Base-by-base conservation (phyloP, 1,140 invertebrate species). In the Ectropis grisescens region DNA sequence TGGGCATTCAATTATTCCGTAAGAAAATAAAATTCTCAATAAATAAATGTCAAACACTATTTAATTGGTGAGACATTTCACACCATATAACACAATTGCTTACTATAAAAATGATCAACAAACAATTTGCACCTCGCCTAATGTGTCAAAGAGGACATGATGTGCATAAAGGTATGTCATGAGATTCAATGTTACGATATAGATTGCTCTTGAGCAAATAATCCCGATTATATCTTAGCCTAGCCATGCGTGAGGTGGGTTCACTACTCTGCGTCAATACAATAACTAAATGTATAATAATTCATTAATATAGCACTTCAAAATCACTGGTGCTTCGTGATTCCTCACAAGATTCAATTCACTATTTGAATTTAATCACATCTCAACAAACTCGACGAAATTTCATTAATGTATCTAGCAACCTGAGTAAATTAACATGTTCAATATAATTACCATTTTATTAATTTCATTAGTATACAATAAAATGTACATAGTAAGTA, bases 11-110 rank as follows among this genome's bases (percentile, higher is more conserved):
- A 61, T 64, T 65, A 69, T 51, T 76, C 51, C 58, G 69, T 81
- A 81, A 61, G 75, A 81, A 81, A 81, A 81, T 81, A 81, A 81
- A 81, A 75, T 78, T 81, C 64, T 79, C 72, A 81, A 75, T 78
- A 81, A 81, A 78, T 76, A 66, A 81, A 76, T 74, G 67, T 78
- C 71, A 72, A 76, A 72, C 69, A 70, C 72, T 76, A 78, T 74
- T 56, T 46, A 58, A 62, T 48, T 48, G 70, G 72, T 76, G 76
- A 65, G 64, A 75, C 61, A 70, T 67, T 60, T 59, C 71, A 72
- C 72, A 72, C 71, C 71, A 45, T 66, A 67, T 80, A 81, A 81
- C 76, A 79, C 69, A 81, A 79, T 75, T 58, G 54, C 71, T 81
- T 79, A 79, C 69, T 75, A 78, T 81, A 75, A 75, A 72, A 80